Evolutionary conservation across 2,888 invertebrate genomes (phyloP), one percentile per base, ranked within the genome.

Genomic region (Odontothrips loti): DNA sequence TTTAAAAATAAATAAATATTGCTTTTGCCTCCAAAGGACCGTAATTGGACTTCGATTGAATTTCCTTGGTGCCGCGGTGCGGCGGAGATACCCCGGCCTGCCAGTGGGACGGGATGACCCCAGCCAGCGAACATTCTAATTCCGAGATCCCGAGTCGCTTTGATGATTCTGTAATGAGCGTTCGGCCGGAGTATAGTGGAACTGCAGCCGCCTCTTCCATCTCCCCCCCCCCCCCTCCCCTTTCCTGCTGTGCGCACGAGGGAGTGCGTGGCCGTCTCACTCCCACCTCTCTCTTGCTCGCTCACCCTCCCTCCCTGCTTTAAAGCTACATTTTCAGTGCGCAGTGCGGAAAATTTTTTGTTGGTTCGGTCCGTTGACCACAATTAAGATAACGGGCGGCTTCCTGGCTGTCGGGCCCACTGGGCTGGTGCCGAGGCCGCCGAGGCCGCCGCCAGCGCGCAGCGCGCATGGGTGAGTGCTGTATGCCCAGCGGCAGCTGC

Each of bases 81-180:
- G 2, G 34, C 34, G 6, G 34, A 6, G 34, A 43, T 43, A 6
- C 34, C 34, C 34, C 6, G 34, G 6, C 3, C 2, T 2, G 34
- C 34, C 34, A 43, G 34, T n/a, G n/a, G n/a, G n/a, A n/a, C n/a
- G n/a, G 34, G 34, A 43, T 43, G 6, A 43, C 34, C 34, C 6
- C 34, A n/a, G n/a, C n/a, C n/a, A n/a, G 34, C 34, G 15, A 58
- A 58, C 58, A 58, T 17, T 58, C 58, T 58, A 58, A 58, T n/a
- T 58, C n/a, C 58, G n/a, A 20, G 58, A 58, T 58, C 58, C 58
- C 10, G 58, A 58, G 58, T 43, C 34, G 34, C 58, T 58, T 58
- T 58, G 58, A 58, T 58, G 58, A 58, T 58, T 58, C n/a, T 58
- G 58, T 58, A 58, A 58, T 58, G 58, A 58, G 58, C n/a, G 17